Base-by-base conservation (phyloP, 2,797 vertebrate genomes). In the Anas bahamensis region DNA sequence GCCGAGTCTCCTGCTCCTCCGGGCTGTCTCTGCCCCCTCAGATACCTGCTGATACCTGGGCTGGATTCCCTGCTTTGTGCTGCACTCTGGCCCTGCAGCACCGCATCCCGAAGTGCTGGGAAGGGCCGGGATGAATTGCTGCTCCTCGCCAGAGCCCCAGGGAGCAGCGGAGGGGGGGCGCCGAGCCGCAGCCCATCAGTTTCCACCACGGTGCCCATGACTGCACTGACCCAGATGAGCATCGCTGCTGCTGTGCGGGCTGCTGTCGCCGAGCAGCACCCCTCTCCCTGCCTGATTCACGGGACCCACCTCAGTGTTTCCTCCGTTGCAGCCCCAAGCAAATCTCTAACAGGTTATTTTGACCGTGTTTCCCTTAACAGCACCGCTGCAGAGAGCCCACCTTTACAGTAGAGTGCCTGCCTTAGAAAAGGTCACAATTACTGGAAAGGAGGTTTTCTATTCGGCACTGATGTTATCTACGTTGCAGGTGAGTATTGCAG, bases 71-170 rank as follows among this genome's bases (percentile, higher is more conserved):
- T 2, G 0, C 4, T 86, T 39, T 70, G 60, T 70, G 26, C 48
- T 87, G 59, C 41, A 28, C 28, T 29, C 28, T 5, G 26, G 48
- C 24, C 9, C 48, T 50, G 48, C 48, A 26, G 48, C 48, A 50
- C 24, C 3, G 7, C 48, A 24, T 14, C 48, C 24, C 24, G 48
- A n/a, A n/a, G n/a, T n/a, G 80, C 86, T 0, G 29, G 59, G 31
- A 48, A 23, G 46, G 46, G 72, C 76, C 19, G n/a, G 69, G 83
- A 86, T 79, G 77, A 84, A 95, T 94, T 42, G 55, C 60, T 83
- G 28, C 1, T 6, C 42, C 74, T 94, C 60, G 15, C 4, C 8
- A 75, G 92, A 82, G 93, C 76, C 70, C 80, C 80, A 1, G 80
- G 33, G 50, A 52, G 50, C 50, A 41, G 74, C 2, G 0, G 63